Percentiles rank a stretch among this genome's conserved stretches.
Conservation (phyloP, 2,888 invertebrate species). For the Andricus quercusramuli region DNA sequence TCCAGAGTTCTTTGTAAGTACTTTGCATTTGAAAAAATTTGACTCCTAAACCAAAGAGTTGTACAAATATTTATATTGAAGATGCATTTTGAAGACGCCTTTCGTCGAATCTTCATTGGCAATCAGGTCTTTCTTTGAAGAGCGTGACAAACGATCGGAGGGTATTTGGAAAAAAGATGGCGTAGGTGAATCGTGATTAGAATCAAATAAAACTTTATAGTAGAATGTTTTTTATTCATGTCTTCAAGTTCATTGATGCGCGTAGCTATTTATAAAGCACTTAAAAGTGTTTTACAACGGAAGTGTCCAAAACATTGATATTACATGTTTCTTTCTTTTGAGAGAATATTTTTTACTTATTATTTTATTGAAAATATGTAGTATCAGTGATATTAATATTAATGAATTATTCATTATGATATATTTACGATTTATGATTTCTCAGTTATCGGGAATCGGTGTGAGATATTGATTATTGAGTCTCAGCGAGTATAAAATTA, state of each 20-base stretch:
- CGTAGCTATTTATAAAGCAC: conserved; percentile 19
- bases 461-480: not conserved
- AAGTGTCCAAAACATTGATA: not conserved
- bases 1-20: not conserved
- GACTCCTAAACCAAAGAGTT: not conserved
- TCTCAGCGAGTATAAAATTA: conserved; percentile 54
- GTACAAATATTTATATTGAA: not conserved
- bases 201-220: conserved; percentile 26
- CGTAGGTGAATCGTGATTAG: conserved; percentile 18
- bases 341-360: not conserved
- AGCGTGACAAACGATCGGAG: conserved; percentile 24
- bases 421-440: not conserved
- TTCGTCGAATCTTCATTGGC: conserved; percentile 35
- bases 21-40: not conserved
- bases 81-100: conserved; percentile 1
- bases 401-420: too few species aligned
- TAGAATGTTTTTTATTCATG: conserved; percentile 30
- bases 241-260: conserved; percentile 19
- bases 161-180: conserved; percentile 23
- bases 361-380: not conserved
- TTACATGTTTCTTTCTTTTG: not conserved
- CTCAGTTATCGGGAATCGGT: conserved; percentile 1
- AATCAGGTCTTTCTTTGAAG: conserved; percentile 31
- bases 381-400: too few species aligned
- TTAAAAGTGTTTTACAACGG: conserved; percentile 21